Evolutionary conservation across 1,140 invertebrate species (phyloP).

Genomic region (Camponotus floridanus): DNA sequence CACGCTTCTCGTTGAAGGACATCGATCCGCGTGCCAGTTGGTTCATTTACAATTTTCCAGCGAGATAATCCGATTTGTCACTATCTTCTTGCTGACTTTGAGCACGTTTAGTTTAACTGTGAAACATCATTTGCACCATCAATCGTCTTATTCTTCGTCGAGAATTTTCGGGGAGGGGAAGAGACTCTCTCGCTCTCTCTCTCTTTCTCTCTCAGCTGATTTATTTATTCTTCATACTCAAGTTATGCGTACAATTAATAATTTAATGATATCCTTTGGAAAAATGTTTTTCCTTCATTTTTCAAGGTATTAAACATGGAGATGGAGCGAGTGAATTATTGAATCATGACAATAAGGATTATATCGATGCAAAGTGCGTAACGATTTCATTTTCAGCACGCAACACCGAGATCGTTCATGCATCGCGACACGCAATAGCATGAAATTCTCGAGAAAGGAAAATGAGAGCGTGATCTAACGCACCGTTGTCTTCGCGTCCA

Average conservation of each 20-base stretch:
- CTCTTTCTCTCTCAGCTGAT: not conserved
- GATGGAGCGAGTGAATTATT: not conserved
- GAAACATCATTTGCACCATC: constrained; percentile 31
- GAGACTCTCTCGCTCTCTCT: no score
- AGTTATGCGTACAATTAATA: not conserved
- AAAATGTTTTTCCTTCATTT: not conserved
- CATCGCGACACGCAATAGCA: not conserved
- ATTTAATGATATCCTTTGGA: not conserved
- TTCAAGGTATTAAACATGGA: not conserved
- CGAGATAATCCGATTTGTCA: constrained; percentile 44
- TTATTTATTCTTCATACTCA: not conserved
- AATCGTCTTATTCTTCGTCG: not conserved
- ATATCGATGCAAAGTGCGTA: not conserved
- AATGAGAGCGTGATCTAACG: constrained; percentile 50
- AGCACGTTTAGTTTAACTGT: constrained; percentile 26
- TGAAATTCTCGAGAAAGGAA: constrained; percentile 14
- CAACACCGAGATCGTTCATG: not conserved
- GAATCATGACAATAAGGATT: not conserved
- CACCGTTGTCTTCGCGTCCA: constrained; percentile 68
- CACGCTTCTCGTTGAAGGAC: not conserved
- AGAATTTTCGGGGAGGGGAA: not conserved
- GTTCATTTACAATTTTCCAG: constrained; percentile 13
- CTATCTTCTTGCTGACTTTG: constrained; percentile 26
- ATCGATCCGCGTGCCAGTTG: not conserved
- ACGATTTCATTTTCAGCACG: not conserved